Evolutionary conservation across 2,113 vertebrate genomes (phyloP).

Genomic region (Microcebus ravelobensis): DNA sequence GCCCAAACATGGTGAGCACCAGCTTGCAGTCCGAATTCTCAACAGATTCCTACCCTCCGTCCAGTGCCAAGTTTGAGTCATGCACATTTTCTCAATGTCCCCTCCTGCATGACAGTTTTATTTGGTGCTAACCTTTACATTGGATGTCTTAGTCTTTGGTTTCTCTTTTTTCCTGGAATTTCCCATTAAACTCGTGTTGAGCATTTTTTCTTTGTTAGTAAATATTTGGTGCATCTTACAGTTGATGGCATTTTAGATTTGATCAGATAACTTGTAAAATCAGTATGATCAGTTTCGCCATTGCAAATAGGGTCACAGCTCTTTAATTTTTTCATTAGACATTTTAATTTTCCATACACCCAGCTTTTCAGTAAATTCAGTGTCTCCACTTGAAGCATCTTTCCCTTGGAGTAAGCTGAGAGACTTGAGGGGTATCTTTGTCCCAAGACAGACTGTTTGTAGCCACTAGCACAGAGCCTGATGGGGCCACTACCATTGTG

Average conservation of each 20-base stretch:
- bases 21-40: background rate
- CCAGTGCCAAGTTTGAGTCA: background rate
- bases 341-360: background rate
- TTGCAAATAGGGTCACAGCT: background rate
- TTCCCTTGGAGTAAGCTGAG: background rate
- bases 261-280: background rate
- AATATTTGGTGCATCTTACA: background rate
- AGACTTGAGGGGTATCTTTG: background rate
- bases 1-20: background rate
- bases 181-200: background rate
- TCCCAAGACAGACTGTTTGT: background rate
- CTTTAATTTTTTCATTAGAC: background rate
- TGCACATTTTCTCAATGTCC: accelerated
- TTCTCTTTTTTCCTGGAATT: background rate
- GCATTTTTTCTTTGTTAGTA: background rate
- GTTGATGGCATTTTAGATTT: background rate
- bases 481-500: accelerated
- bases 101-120: background rate
- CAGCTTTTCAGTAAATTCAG: background rate
- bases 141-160: background rate
- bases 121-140: accelerated
- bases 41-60: background rate
- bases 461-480: background rate
- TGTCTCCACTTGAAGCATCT: background rate
- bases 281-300: background rate